These are phyloP conservation scores for Rhinoderma darwinii DNA, from an alignment of 2,113 vertebrate genomes.

Conservation along the genomic window DNA sequence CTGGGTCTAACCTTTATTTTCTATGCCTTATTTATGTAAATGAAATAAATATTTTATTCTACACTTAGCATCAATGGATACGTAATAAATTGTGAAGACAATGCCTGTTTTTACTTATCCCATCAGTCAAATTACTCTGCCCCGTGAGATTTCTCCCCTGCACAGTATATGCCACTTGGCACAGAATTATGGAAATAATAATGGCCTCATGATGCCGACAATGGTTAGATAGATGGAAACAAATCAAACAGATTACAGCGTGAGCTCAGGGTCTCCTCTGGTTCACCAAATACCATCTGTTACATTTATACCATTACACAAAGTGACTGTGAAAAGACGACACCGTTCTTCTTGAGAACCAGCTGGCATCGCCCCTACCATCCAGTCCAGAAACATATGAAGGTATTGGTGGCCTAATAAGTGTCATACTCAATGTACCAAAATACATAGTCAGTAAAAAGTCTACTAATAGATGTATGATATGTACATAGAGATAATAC, in stretches of 20 bases:
- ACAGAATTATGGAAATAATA: slow-evolving; percentile 25
- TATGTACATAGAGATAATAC: not conserved
- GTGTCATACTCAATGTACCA: not conserved
- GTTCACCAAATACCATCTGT: slow-evolving; percentile 38
- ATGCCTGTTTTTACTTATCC: not conserved
- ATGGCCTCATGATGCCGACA: slow-evolving; percentile 32
- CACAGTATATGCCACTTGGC: slow-evolving; percentile 10
- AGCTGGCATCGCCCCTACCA: slow-evolving; percentile 9
- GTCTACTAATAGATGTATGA: no score
- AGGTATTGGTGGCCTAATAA: not conserved
- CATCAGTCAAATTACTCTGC: slow-evolving; percentile 11
- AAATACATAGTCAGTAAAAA: not conserved
- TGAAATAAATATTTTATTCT: slow-evolving; percentile 13
- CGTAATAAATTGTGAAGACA: slow-evolving; percentile 3
- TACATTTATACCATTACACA: slow-evolving; percentile 26
- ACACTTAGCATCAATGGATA: not conserved
- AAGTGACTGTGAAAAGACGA: slow-evolving; percentile 24
- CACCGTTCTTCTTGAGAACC: not conserved
- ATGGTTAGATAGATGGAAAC: slow-evolving; percentile 40
- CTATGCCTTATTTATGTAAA: slow-evolving; percentile 13
- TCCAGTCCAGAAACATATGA: not conserved
- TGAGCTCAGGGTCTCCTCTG: slow-evolving; percentile 23
- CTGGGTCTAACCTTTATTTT: not conserved
- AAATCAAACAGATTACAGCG: slow-evolving; percentile 42
- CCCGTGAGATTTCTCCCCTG: not conserved